A percentile compares a stretch with the other conserved stretches of the same genome.
phyloP scores from a whole-genome alignment of 92 coral and sea anemone species.

The Heliopora coerulea region DNA sequence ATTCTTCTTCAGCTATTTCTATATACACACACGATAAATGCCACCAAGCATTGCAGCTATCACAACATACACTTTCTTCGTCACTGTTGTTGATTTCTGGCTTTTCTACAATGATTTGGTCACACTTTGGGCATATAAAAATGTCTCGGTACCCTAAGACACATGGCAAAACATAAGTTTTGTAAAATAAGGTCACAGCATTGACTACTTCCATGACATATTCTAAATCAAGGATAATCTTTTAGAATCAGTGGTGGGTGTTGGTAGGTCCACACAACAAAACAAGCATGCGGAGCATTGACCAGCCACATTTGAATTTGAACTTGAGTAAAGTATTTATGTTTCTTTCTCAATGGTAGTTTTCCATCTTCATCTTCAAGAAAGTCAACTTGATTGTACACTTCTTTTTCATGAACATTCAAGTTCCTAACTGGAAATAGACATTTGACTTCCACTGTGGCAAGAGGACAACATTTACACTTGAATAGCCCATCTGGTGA shows the following conservation, averaged over 20 bases:
- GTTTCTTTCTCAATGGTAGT: conserved; percentile 55
- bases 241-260: conserved; percentile 29
- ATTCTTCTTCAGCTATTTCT: no score
- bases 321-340: conserved; percentile 63
- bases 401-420: conserved; percentile 43
- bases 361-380: background rate
- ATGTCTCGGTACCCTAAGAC: conserved; percentile 64
- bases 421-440: conserved; percentile 40
- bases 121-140: conserved; percentile 57
- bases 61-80: conserved; percentile 36
- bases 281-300: conserved; percentile 16
- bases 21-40: conserved; percentile 27
- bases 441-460: conserved; percentile 35
- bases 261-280: conserved; percentile 41
- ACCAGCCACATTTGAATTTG: conserved; percentile 51
- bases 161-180: conserved; percentile 60
- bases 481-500: conserved; percentile 38
- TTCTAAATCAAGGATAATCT: conserved; percentile 11
- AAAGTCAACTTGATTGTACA: conserved; percentile 17
- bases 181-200: no score
- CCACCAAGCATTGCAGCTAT: conserved; percentile 56
- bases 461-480: conserved; percentile 27
- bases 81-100: conserved; percentile 45
- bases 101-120: conserved; percentile 51
- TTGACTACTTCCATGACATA: conserved; percentile 39